These are phyloP conservation scores for Drosophila formosana DNA, from an alignment of 2,888 invertebrate species.

Conservation along the genomic window DNA sequence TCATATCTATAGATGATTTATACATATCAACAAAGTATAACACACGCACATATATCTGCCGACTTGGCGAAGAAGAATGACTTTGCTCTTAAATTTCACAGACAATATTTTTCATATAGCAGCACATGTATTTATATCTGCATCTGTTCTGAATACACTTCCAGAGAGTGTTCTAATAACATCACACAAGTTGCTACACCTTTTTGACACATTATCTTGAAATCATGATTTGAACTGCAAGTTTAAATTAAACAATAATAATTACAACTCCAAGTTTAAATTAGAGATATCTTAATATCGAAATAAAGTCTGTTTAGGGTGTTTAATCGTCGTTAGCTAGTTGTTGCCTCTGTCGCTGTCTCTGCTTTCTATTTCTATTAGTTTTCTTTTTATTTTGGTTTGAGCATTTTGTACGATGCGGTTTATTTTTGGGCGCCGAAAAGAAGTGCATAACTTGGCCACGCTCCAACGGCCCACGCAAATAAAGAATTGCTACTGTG, in stretches of 20 bases:
- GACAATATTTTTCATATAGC: conserved; percentile 33
- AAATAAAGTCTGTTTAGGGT: conserved; percentile 6
- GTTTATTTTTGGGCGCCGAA: conserved; percentile 69
- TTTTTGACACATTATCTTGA: neutral
- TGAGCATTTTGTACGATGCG: conserved; percentile 49
- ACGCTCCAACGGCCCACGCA: conserved; percentile 73
- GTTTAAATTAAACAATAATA: no score
- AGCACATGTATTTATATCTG: conserved; percentile 14
- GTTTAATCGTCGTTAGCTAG: neutral
- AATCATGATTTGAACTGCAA: neutral
- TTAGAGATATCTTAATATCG: no score
- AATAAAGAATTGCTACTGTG: conserved; percentile 47
- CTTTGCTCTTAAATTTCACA: conserved; percentile 52
- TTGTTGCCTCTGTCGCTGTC: neutral
- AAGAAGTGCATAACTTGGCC: conserved; percentile 78
- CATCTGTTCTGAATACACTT: conserved; percentile 20
- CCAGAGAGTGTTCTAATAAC: neutral
- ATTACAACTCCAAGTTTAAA: no score
- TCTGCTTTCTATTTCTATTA: conserved; percentile 10
- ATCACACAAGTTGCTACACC: neutral
- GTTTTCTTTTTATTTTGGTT: conserved; percentile 26
- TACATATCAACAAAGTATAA: conserved; percentile 5
- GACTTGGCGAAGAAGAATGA: conserved; percentile 35
- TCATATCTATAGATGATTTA: neutral
- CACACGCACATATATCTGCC: conserved; percentile 10